These are phyloP conservation scores for Drymodes brunneopygia DNA, from an alignment of 2,113 vertebrate species.

Conservation along the genomic window DNA sequence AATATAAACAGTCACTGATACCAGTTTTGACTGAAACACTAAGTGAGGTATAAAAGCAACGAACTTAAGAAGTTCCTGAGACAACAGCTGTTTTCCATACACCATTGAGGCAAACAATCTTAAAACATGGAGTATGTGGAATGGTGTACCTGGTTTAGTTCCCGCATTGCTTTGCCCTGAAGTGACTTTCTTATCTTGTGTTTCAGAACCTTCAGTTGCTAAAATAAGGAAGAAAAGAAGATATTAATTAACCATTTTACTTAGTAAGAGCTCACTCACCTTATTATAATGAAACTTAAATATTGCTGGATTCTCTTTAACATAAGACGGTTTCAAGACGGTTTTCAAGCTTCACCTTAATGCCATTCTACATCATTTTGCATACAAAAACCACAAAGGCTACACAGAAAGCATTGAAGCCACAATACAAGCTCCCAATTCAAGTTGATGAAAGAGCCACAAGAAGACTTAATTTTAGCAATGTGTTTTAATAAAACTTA, in stretches of 20 bases:
- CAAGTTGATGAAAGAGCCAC: neutral
- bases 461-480: neutral
- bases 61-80: neutral
- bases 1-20: neutral
- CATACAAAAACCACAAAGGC: neutral
- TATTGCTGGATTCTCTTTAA: neutral
- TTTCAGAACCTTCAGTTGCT: constrained; percentile 76
- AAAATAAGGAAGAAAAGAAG: constrained; percentile 15
- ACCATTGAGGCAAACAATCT: neutral
- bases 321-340: neutral
- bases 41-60: neutral
- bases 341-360: neutral
- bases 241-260: neutral
- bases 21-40: neutral
- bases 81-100: neutral
- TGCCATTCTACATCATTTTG: neutral
- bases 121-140: neutral
- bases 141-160: constrained; percentile 74
- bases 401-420: neutral
- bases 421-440: neutral
- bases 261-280: neutral
- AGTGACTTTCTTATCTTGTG: constrained; percentile 77
- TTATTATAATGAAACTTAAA: neutral
- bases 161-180: constrained; percentile 73
- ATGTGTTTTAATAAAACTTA: neutral